Percentiles rank a stretch among this genome's conserved stretches.
These are phyloP conservation scores for Alca torda DNA, from an alignment of 2,797 vertebrate species.

Conservation along the genomic window DNA sequence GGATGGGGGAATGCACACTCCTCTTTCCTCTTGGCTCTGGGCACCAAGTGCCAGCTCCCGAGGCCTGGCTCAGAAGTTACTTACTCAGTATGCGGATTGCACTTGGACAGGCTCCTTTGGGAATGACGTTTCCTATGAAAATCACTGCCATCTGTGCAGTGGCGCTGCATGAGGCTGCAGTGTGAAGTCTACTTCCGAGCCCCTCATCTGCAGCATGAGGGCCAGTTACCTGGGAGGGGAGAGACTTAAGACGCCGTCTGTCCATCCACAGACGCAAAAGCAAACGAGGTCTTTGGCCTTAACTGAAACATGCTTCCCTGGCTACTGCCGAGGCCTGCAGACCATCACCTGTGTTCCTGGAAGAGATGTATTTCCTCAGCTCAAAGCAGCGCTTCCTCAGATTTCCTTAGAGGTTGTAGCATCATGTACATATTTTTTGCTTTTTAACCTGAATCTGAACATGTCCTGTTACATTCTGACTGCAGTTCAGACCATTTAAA, in stretches of 20 bases:
- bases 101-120: neutral
- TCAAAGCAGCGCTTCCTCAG: neutral
- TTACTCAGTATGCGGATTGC: neutral
- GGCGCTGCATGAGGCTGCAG: neutral
- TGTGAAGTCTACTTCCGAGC: neutral
- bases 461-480: neutral
- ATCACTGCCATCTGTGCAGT: neutral
- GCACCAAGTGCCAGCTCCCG: neutral
- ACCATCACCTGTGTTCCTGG: neutral
- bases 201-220: neutral
- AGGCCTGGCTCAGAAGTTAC: neutral
- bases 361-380: neutral
- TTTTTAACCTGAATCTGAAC: neutral
- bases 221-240: neutral
- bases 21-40: neutral
- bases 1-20: fast-evolving
- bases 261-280: neutral
- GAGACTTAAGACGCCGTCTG: neutral
- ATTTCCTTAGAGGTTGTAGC: neutral
- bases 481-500: neutral
- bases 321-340: neutral
- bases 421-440: neutral
- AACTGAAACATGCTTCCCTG: neutral
- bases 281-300: neutral
- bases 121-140: neutral